Base-by-base conservation (phyloP, 2,113 vertebrate species). In the Actenoides lindsayi region DNA sequence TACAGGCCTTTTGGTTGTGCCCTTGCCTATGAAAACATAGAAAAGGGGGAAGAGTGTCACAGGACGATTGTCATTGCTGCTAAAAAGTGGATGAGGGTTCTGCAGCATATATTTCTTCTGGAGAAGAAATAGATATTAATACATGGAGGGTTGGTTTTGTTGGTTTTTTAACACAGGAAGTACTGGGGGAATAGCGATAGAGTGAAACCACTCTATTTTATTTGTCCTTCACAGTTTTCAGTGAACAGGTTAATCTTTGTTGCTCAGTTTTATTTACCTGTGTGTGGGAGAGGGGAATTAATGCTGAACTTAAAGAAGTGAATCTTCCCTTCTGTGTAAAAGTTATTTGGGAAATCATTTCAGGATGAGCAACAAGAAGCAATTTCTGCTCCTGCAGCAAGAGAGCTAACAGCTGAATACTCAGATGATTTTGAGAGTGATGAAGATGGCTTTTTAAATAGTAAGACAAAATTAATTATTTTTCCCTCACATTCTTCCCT, bases 341-440 rank as follows among this genome's bases (percentile, higher is more conserved):
- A 88, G 31, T 95, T 83, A 79, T 67, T 89, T 90, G 25, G 94
- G 39, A 68, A 95, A 19, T 95, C 56, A 3, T 98, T 98, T 87
- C 90, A 99, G 99, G 98, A 99, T 96, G 98, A 99, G 92, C 97
- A 99, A 42, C 97, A 98, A 92, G 98, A 98, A 96, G 98, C 98
- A 64, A 93, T 99, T 59, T 97, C 97, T 95, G 96, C 97, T 95
- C 96, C 97, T 48, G 97, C 98, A 41, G 97, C 91, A 82, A 98
- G 77, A 60, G 93, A 98, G 81, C 95, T 97, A 69, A 95, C 83
- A 64, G 96, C 93, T 67, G 98, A 98, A 19, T 99, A 99, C 87
- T 98, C 97, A 7, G 98, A 99, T 5, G 98, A 99, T 92, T 99
- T 99, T 94, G 98, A 98, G 54, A 99, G 99, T 30, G 98, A 98